These are phyloP conservation scores for Oceanites oceanicus DNA, from an alignment of 2,113 vertebrate species.

Conservation along the genomic window DNA sequence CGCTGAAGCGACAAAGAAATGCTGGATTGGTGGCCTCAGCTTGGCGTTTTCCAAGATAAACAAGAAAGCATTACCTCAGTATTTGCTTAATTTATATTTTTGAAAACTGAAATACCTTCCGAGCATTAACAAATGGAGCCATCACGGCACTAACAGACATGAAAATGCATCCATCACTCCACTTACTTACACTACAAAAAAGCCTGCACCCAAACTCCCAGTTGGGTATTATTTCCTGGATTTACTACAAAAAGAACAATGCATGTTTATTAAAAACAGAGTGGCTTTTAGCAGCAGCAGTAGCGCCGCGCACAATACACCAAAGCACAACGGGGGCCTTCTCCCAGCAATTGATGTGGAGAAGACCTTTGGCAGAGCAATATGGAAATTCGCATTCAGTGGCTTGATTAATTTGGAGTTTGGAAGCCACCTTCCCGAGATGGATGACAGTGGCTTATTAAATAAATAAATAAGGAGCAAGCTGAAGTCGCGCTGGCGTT, in stretches of 20 bases:
- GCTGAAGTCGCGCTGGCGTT: slow-evolving; percentile 45
- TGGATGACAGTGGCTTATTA: slow-evolving; percentile 69
- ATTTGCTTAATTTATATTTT: not conserved
- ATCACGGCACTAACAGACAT: not conserved
- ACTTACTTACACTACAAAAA: not conserved
- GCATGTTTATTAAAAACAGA: slow-evolving; percentile 71
- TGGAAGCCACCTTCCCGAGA: slow-evolving; percentile 67
- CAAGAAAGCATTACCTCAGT: not conserved
- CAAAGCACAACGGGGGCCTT: slow-evolving; percentile 68
- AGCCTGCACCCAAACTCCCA: slow-evolving; percentile 56
- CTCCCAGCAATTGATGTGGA: slow-evolving; percentile 64
- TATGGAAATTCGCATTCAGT: slow-evolving; percentile 67
- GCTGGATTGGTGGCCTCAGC: not conserved
- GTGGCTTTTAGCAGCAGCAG: slow-evolving; percentile 66
- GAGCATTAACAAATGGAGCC: slow-evolving; percentile 35
- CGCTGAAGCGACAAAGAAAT: not conserved
- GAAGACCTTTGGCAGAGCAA: slow-evolving; percentile 70
- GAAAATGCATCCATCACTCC: slow-evolving; percentile 22
- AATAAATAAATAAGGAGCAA: slow-evolving; percentile 67
- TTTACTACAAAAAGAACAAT: slow-evolving; percentile 71
- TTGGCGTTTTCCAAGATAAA: not conserved
- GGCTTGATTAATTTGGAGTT: slow-evolving; percentile 71
- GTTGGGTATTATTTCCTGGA: slow-evolving; percentile 62
- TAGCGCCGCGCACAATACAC: slow-evolving; percentile 44
- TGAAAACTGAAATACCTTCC: not conserved